A percentile compares a stretch with the other conserved stretches of the same genome.
Conservation (phyloP, 2,797 vertebrate genomes). For the Sitta carolinensis region DNA sequence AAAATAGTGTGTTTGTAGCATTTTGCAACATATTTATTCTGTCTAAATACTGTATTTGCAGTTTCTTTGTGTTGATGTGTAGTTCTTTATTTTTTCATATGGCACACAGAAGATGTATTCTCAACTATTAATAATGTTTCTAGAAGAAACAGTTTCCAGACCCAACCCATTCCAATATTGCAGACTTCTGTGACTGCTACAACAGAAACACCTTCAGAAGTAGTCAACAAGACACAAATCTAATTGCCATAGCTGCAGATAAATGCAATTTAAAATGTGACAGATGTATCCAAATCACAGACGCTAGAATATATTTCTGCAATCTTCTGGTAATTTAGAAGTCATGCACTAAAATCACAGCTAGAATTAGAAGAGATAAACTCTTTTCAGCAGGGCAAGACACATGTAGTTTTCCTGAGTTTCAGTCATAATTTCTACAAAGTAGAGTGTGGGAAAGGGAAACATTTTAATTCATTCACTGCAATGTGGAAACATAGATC, state of each 20-base stretch:
- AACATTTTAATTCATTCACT: background rate
- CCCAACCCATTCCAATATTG: background rate
- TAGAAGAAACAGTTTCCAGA: slow-evolving; percentile 28
- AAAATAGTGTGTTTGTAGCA: background rate
- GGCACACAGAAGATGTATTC: background rate
- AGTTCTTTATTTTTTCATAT: background rate
- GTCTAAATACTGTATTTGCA: background rate
- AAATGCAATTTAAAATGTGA: slow-evolving; percentile 43
- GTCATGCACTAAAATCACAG: background rate
- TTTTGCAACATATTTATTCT: background rate
- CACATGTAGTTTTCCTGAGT: background rate
- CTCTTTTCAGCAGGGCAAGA: background rate
- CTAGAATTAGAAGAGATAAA: background rate
- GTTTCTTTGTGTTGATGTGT: background rate
- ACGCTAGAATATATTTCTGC: background rate
- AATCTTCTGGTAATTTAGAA: background rate
- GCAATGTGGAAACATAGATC: background rate
- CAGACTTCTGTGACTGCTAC: background rate
- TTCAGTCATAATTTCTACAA: background rate
- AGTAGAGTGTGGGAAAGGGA: background rate
- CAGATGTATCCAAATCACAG: background rate
- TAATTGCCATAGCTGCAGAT: slow-evolving; percentile 38
- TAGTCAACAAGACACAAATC: slow-evolving; percentile 10
- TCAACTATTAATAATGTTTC: background rate
- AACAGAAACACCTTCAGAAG: slow-evolving; percentile 34